Base-by-base conservation (phyloP, 2,888 invertebrate genomes). In the Dynastes hyllus region DNA sequence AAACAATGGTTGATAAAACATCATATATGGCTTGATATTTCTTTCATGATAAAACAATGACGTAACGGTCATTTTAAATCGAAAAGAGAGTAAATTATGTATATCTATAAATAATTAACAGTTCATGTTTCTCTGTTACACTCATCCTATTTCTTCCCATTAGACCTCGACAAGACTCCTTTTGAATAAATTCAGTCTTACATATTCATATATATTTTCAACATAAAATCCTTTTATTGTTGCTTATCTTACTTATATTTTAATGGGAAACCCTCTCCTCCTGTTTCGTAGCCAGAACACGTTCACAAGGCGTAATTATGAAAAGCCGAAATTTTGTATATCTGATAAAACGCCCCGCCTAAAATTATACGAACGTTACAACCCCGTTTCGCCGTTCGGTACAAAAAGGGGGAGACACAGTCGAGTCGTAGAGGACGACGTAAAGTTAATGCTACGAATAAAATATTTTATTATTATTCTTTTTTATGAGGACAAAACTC, bases 391-490 rank as follows among this genome's bases (percentile, higher is more conserved):
- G 63, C 22, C 22, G 22, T 61, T 61, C 9, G 22, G 22, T 63
- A 63, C 63, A 63, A 63, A 32, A 27, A 63, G 32, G 63, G 55
- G 63, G 63, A 63, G 63, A 63, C 63, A 32, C 63, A n/a, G 63
- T 32, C 29, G 63, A 63, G 32, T 32, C 63, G 63, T 32, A n/a
- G 63, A 63, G 27, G 27, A 32, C 32, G 63, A 63, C 63, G 32
- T 63, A 63, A 63, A 63, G 63, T 63, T 63, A 63, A 70, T 70
- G 55, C 51, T 22, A 22, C 29, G 55, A 70, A 70, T 70, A 70
- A 70, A 70, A 70, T 70, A 70, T 70, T 70, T 70, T 70, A 70
- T 70, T 53, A 50, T 55, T 63, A 55, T 70, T 70, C 55, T 70
- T 51, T 58, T 70, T 51, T 70, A 70, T 40, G 63, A 13, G 63